These are phyloP conservation scores for Uloborus plumipes DNA, from an alignment of 2,888 invertebrate species.

Conservation along the genomic window DNA sequence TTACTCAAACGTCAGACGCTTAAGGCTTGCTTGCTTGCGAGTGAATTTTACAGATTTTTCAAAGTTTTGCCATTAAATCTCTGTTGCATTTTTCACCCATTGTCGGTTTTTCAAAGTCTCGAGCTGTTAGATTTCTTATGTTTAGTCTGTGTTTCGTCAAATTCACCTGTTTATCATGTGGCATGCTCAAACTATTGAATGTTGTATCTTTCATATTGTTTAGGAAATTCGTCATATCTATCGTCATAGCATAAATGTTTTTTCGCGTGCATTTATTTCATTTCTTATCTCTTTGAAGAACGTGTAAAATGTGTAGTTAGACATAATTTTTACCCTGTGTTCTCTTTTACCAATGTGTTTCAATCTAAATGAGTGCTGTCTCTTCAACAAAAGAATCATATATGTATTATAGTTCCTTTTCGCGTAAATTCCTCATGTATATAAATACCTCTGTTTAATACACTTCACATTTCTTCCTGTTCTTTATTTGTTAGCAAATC, in stretches of 20 bases:
- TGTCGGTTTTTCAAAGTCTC: constrained; percentile 49
- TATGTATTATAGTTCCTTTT: constrained; percentile 63
- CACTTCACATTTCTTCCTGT: constrained; percentile 12
- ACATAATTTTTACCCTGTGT: constrained; percentile 59
- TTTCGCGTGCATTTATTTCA: constrained; percentile 58
- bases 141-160: constrained; percentile 58
- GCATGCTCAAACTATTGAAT: constrained; percentile 64
- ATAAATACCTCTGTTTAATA: constrained; percentile 41
- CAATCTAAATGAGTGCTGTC: constrained; percentile 55
- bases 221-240: constrained; percentile 56
- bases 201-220: constrained; percentile 64
- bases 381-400: constrained; percentile 20
- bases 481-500: constrained; percentile 17
- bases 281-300: constrained; percentile 53
- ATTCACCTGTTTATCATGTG: constrained; percentile 60
- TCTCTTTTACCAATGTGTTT: constrained; percentile 58
- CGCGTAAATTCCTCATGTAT: constrained; percentile 48
- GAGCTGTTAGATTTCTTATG: constrained; percentile 44
- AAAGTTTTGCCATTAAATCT: constrained; percentile 47
- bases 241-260: constrained; percentile 59
- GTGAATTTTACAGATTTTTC: constrained; percentile 32
- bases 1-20: too few species aligned
- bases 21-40: not conserved
- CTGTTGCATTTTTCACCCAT: constrained; percentile 38
- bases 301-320: constrained; percentile 57